These are phyloP conservation scores for Microcaecilia unicolor DNA, from an alignment of 2,797 vertebrate species.

Conservation along the genomic window DNA sequence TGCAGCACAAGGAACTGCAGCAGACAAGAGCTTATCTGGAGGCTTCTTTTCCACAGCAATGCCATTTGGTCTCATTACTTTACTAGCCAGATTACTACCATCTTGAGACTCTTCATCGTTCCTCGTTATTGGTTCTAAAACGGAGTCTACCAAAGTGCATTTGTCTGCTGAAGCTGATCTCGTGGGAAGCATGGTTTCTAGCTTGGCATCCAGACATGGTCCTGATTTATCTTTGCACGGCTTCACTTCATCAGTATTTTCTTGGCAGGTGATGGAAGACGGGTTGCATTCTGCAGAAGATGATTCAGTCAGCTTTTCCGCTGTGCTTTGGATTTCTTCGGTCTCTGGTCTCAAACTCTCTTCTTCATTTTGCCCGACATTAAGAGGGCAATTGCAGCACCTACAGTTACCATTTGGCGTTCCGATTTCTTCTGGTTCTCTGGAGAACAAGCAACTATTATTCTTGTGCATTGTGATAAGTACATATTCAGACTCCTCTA, in stretches of 20 bases:
- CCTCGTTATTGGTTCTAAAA: slow-evolving; percentile 32
- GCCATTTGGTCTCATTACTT: slow-evolving; percentile 41
- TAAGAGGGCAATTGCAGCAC: slow-evolving; percentile 66
- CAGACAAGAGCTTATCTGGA: slow-evolving; percentile 70
- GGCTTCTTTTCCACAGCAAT: slow-evolving; percentile 77
- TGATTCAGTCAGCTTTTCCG: slow-evolving; percentile 35
- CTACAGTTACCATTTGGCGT: slow-evolving; percentile 68
- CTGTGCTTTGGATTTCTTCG: slow-evolving; percentile 29
- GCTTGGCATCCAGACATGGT: slow-evolving; percentile 49
- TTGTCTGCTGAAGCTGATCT: slow-evolving; percentile 58
- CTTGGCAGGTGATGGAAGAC: slow-evolving; percentile 37
- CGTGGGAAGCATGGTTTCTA: slow-evolving; percentile 63
- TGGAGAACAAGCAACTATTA: slow-evolving; percentile 69
- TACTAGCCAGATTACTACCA: slow-evolving; percentile 27
- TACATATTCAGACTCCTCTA: slow-evolving; percentile 95
- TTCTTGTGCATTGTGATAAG: slow-evolving; percentile 91
- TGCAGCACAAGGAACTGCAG: slow-evolving; percentile 45
- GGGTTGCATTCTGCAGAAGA: slow-evolving; percentile 29
- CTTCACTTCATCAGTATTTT: slow-evolving; percentile 31
- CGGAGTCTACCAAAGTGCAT: slow-evolving; percentile 23
- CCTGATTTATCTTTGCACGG: slow-evolving; percentile 49
- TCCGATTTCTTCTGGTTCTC: slow-evolving; percentile 54
- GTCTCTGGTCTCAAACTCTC: slow-evolving; percentile 36
- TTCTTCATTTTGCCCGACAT: slow-evolving; percentile 41
- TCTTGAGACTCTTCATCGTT: slow-evolving; percentile 26